Conservation (phyloP, 2,797 vertebrate genomes). For the Crossoptilon crossoptilon region DNA sequence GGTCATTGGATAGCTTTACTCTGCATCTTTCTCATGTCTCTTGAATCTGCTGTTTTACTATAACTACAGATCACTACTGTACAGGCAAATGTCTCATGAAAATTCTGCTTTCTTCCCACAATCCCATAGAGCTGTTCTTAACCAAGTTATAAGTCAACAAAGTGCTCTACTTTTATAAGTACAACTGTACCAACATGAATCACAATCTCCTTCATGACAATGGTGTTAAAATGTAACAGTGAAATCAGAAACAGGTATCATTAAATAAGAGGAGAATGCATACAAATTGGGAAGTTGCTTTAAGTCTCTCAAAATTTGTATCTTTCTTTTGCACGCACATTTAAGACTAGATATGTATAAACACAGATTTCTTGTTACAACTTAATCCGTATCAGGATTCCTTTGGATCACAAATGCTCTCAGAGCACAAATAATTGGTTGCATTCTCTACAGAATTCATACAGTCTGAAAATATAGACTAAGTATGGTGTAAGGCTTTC, state of each 20-base stretch:
- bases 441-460: background rate
- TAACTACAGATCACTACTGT: background rate
- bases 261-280: background rate
- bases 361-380: background rate
- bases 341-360: background rate
- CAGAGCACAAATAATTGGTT: background rate
- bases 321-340: background rate
- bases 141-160: background rate
- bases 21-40: background rate
- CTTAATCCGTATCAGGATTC: background rate
- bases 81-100: background rate
- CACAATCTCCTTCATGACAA: background rate
- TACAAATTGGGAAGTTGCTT: rapidly evolving
- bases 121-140: conserved; percentile 2
- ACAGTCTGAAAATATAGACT: background rate
- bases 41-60: background rate
- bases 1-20: background rate
- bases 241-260: background rate
- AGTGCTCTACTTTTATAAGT: background rate
- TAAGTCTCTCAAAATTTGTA: background rate
- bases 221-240: background rate
- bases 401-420: background rate
- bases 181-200: background rate
- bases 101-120: conserved; percentile 8
- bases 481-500: background rate